Evolutionary conservation across 2,797 vertebrate genomes (phyloP).

Genomic region (Karalla daura): DNA sequence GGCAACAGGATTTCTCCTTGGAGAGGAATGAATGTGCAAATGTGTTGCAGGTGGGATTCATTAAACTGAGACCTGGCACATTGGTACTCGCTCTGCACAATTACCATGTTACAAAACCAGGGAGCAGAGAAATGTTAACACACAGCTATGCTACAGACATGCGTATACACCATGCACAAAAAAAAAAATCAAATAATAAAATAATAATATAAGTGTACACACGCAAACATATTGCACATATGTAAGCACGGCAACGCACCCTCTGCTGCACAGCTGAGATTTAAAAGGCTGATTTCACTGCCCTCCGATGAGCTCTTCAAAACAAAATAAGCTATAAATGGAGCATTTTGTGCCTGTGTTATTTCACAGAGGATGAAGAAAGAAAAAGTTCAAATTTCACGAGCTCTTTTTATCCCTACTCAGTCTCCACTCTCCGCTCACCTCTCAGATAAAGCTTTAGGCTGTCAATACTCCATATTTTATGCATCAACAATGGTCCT

Average conservation of each 20-base stretch:
- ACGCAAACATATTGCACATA: slow-evolving; percentile 28
- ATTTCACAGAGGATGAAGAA: slow-evolving; percentile 76
- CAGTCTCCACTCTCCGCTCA: slow-evolving; percentile 40
- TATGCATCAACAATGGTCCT: slow-evolving; percentile 18
- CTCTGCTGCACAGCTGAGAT: slow-evolving; percentile 59
- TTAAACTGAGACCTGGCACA: slow-evolving; percentile 82
- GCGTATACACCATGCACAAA: slow-evolving; percentile 12
- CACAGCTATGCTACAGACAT: slow-evolving; percentile 33
- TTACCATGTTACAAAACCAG: slow-evolving; percentile 73
- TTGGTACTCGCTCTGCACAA: slow-evolving; percentile 75
- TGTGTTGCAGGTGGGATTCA: slow-evolving; percentile 86
- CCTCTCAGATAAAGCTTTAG: slow-evolving; percentile 44
- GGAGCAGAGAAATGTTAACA: slow-evolving; percentile 63
- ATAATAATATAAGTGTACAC: no score
- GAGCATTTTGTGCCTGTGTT: slow-evolving; percentile 63
- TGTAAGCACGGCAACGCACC: slow-evolving; percentile 1
- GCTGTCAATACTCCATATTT: slow-evolving; percentile 45
- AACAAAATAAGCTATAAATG: slow-evolving; percentile 76
- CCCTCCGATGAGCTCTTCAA: slow-evolving; percentile 73
- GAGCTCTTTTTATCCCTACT: slow-evolving; percentile 49
- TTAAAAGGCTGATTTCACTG: slow-evolving; percentile 75
- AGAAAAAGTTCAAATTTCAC: slow-evolving; percentile 71
- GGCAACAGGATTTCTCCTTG: slow-evolving; percentile 78
- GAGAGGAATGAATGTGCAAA: slow-evolving; percentile 82
- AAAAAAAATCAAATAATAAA: slow-evolving; percentile 14